Base-by-base conservation (phyloP, 1,140 invertebrate species). In the Steinernema khuongi region DNA sequence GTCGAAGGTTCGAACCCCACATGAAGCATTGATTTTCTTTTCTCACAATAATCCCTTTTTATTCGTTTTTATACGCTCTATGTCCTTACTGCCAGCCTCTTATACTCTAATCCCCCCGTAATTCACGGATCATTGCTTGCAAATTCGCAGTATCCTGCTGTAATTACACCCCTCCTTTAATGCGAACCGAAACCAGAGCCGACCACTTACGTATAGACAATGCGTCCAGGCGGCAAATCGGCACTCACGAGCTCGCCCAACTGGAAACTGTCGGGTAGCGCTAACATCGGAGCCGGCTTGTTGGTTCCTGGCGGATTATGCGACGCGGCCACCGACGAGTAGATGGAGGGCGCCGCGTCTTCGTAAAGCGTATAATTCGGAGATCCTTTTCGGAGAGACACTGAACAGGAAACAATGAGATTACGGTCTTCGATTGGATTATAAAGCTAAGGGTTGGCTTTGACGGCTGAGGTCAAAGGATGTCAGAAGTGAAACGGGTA, bases 201-300 rank as follows among this genome's bases (percentile, higher is more conserved):
- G 36, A n/a, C 7, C 50, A 60, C 50, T 60, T 69, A 69, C 68
- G 68, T 69, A 28, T 69, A 69, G 68, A 69, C 68, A 22, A 69
- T 33, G 14, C 31, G 11, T 32, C 68, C 68, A 32, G 68, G 68
- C 68, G 68, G 68, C 68, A 69, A 50, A 29, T 69, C 68, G 28
- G 68, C 68, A 32, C 31, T 50, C 68, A 69, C 68, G 11, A 33
- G 19, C 4, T 69, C 68, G 26, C 68, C 68, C 7, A 69, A 29
- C 31, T 69, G 31, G 68, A 69, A 69, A 50, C 68, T 69, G 2
- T 69, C 68, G 7, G 68, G 68, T 7, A 69, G 28, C 11, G 68
- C 31, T 11, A 32, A 28, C 68, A 69, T 33, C 22, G 68, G 68
- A 7, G 50, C 26, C 50, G 50, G 50, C 19, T 60, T 60, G 50